These are phyloP conservation scores for Agrotis clavis DNA, from an alignment of 2,888 invertebrate genomes.

Conservation along the genomic window DNA sequence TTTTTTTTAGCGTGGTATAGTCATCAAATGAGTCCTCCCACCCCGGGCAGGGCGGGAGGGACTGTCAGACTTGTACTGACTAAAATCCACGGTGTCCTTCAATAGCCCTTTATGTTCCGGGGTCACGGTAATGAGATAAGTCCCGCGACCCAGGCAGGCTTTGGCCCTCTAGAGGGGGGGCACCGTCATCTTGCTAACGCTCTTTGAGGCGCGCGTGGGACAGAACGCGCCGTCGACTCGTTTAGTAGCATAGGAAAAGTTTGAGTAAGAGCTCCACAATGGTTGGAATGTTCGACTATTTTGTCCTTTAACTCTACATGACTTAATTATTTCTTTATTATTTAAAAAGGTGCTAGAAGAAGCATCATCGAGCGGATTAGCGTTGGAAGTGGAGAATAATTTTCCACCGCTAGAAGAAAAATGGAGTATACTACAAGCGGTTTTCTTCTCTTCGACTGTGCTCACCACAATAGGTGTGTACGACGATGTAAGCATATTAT, in stretches of 20 bases:
- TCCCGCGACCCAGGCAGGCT: too few species aligned
- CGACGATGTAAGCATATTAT: constrained; percentile 86
- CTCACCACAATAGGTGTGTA: constrained; percentile 97
- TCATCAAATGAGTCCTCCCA: too few species aligned
- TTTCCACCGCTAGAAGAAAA: constrained; percentile 91
- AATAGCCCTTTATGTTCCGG: too few species aligned
- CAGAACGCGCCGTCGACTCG: too few species aligned
- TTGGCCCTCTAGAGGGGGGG: too few species aligned
- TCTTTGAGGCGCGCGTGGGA: too few species aligned
- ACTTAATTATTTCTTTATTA: constrained; percentile 4
- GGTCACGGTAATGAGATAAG: too few species aligned
- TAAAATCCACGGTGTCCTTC: too few species aligned
- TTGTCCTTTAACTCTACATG: not conserved
- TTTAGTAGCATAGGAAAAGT: not conserved
- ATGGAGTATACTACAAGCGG: constrained; percentile 96
- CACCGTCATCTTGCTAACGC: too few species aligned
- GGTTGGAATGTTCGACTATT: not conserved
- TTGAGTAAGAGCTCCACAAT: not conserved
- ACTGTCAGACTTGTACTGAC: too few species aligned
- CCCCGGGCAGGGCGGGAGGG: too few species aligned
- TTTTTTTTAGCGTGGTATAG: too few species aligned
- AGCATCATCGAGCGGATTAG: constrained; percentile 93
- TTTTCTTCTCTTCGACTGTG: constrained; percentile 97
- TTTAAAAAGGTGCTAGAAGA: constrained; percentile 91
- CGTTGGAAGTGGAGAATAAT: constrained; percentile 89